These are phyloP conservation scores for Cirrhinus molitorella DNA, from an alignment of 2,797 vertebrate species.

Conservation along the genomic window DNA sequence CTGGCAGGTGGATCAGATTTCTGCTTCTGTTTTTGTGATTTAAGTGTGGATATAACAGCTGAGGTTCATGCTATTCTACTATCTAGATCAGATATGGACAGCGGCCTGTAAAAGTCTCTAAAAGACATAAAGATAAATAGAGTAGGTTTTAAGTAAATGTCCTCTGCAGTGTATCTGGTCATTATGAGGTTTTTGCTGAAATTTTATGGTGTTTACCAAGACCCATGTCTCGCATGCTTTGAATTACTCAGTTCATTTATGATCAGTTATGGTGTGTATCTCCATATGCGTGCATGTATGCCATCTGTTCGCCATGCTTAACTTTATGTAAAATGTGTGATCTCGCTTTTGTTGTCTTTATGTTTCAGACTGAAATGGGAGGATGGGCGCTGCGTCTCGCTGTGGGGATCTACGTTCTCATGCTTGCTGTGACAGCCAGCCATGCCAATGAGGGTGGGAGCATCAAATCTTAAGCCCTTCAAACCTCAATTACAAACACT, in stretches of 20 bases:
- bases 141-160: background rate
- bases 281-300: conserved; percentile 14
- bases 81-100: background rate
- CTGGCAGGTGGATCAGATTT: conserved; percentile 37
- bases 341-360: conserved; percentile 16
- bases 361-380: conserved; percentile 60
- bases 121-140: background rate
- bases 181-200: background rate
- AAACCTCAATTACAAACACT: conserved; percentile 17
- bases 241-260: background rate
- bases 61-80: conserved; percentile 7
- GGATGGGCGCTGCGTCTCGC: conserved; percentile 46
- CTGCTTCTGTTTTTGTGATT: conserved; percentile 34
- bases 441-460: conserved; percentile 41
- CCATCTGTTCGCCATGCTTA: conserved; percentile 27
- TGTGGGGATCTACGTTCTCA: conserved; percentile 35
- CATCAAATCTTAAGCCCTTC: background rate
- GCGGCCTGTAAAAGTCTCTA: background rate
- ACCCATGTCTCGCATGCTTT: background rate
- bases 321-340: conserved; percentile 19
- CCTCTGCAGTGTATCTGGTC: conserved; percentile 3
- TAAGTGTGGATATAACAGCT: background rate
- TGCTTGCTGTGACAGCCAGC: conserved; percentile 31
- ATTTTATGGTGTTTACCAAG: conserved; percentile 16
- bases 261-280: background rate